Evolutionary conservation across 2,888 invertebrate genomes (phyloP), one percentile per base, ranked within the genome.

Genomic region (Cantharis flavilabris): DNA sequence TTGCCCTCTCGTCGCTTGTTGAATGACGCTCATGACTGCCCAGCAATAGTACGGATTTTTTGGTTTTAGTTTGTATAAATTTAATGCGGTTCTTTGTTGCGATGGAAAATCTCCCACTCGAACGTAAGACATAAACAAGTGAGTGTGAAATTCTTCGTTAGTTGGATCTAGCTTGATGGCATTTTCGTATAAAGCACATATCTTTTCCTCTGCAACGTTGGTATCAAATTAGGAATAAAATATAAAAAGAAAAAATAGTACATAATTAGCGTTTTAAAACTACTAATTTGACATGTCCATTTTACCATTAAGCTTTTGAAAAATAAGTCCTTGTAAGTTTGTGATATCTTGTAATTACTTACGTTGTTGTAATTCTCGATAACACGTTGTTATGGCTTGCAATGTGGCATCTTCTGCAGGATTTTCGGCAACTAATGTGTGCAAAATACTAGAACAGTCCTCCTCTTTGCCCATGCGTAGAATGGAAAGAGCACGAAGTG

Each of bases 11-110:
- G 89, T 88, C 16, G 84, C 84, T 92, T 98, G 98, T 90, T 98
- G 92, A 20, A 98, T 94, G 82, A 97, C 93, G 87, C 98, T 98
- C 96, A 98, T 98, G 10, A 99, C 95, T 18, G 97, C 96, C 99
- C 99, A 99, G 88, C 97, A 98, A 87, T 98, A 98, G 87, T 99
- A 99, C 0, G 98, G 98, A 87, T 97, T 97, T 88, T 98, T 98
- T 3, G 96, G 95, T 84, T 94, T 94, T 75, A 96, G 90, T 90
- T 97, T 98, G 89, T 97, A 98, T 49, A 99, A 90, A 11, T 93
- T 92, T 91, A 98, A 92, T 0, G 98, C 99, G 0, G 95, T 93
- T 80, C 95, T 92, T 85, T 98, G 97, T 87, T 98, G 98, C 9
- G 95, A 92, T 85, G 96, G 95, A 86, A 95, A 97, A 89, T 98